A percentile compares a stretch with the other conserved stretches of the same genome.
These are phyloP conservation scores for Pteronura brasiliensis DNA, from an alignment of 2,113 vertebrate species.

Conservation along the genomic window DNA sequence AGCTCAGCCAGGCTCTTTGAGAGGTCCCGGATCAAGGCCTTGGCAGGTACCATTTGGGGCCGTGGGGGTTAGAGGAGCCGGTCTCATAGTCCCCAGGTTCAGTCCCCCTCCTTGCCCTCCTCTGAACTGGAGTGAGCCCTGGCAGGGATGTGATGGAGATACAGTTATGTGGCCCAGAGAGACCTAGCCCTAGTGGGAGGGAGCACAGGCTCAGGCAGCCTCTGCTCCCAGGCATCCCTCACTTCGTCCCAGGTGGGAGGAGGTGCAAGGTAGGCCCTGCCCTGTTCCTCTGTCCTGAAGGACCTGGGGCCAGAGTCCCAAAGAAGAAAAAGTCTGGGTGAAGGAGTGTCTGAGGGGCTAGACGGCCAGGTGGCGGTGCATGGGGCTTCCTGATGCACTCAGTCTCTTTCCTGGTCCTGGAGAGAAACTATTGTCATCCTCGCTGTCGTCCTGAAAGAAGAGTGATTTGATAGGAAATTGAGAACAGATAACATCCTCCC, in stretches of 20 bases:
- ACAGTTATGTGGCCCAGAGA: not conserved
- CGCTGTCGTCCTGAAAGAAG: not conserved
- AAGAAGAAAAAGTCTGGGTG: not conserved
- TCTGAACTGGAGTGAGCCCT: not conserved
- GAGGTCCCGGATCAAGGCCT: slow-evolving; percentile 98
- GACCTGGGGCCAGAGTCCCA: not conserved
- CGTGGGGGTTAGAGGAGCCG: not conserved
- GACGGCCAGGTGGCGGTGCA: rapidly evolving
- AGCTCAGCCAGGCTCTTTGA: slow-evolving; percentile 96
- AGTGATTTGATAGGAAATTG: not conserved
- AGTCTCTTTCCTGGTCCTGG: not conserved
- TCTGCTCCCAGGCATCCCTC: not conserved
- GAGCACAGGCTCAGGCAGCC: not conserved
- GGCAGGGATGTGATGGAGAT: not conserved
- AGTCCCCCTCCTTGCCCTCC: not conserved
- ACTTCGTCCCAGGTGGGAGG: not conserved
- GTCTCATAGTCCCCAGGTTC: not conserved
- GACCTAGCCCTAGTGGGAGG: not conserved
- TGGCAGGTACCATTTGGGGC: slow-evolving; percentile 89
- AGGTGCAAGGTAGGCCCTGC: not conserved
- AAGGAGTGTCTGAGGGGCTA: not conserved
- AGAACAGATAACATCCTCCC: not conserved
- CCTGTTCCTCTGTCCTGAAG: not conserved
- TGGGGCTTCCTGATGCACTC: not conserved
- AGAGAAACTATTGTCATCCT: not conserved